Percentiles rank a stretch among this genome's conserved stretches.
Conservation (phyloP, 2,888 invertebrate genomes). For the Trachelus troglodyta region DNA sequence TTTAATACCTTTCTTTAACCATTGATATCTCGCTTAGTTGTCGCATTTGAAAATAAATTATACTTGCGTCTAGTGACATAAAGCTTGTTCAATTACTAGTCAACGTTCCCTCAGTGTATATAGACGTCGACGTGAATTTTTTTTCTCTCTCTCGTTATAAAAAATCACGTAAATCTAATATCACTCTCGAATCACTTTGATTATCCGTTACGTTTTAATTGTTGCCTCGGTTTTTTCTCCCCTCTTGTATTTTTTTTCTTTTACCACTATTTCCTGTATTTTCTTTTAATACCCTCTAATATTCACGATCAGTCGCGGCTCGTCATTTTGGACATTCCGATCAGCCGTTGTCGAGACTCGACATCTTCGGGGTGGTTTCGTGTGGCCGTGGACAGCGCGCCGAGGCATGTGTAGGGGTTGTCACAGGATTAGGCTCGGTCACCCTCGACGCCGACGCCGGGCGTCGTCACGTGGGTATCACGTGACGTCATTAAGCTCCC, state of each 20-base stretch:
- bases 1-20: not conserved
- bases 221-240: conserved; percentile 12
- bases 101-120: not conserved
- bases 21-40: not conserved
- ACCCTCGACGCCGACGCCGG: conserved; percentile 45
- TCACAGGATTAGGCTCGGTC: conserved; percentile 49
- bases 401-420: conserved; percentile 57
- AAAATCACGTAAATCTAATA: conserved; percentile 13
- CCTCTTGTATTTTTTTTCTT: not conserved
- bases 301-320: not conserved
- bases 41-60: not conserved
- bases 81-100: not conserved
- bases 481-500: conserved; percentile 27
- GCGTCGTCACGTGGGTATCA: conserved; percentile 57
- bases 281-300: not conserved
- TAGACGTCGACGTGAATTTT: not conserved
- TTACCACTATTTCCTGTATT: not conserved
- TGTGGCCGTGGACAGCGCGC: conserved; percentile 54
- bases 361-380: conserved; percentile 43
- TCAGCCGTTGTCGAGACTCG: conserved; percentile 36
- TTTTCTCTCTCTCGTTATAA: not conserved
- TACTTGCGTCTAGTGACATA: not conserved
- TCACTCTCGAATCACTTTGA: conserved; percentile 24
- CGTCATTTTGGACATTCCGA: conserved; percentile 1
- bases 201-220: conserved; percentile 23